These are phyloP conservation scores for Enteromius fasciolatus DNA, from an alignment of 2,797 vertebrate genomes.

Conservation along the genomic window DNA sequence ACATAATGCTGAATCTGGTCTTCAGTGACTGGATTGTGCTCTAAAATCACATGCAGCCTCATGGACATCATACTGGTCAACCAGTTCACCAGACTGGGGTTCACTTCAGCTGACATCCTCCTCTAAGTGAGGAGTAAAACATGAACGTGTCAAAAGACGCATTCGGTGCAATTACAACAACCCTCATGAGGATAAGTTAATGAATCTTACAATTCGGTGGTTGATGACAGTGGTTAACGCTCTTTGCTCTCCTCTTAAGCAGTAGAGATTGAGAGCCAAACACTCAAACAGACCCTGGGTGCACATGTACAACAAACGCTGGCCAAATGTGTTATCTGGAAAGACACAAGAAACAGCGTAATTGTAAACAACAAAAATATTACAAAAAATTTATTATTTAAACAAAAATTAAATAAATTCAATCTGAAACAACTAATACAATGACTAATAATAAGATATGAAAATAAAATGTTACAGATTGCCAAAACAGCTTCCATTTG, in stretches of 20 bases:
- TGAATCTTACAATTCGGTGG: conserved; percentile 86
- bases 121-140: conserved; percentile 73
- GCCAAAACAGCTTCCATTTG: neutral
- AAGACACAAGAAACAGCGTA: neutral
- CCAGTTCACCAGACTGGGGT: conserved; percentile 91
- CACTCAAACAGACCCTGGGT: conserved; percentile 92
- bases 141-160: neutral
- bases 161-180: neutral
- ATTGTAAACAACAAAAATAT: neutral
- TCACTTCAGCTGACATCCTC: conserved; percentile 90
- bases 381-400: neutral
- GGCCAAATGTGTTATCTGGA: conserved; percentile 88
- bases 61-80: conserved; percentile 93
- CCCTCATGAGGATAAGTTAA: neutral
- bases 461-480: neutral
- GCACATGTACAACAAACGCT: conserved; percentile 86
- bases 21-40: conserved; percentile 88
- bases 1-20: conserved; percentile 87
- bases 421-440: no score
- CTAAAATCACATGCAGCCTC: conserved; percentile 89
- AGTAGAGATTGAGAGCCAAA: conserved; percentile 90
- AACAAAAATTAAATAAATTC: no score
- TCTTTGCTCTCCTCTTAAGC: conserved; percentile 88
- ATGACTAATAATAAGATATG: neutral
- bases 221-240: conserved; percentile 91